Base-by-base conservation (phyloP, 2,797 vertebrate species). In the Sebastes wilsoni region DNA sequence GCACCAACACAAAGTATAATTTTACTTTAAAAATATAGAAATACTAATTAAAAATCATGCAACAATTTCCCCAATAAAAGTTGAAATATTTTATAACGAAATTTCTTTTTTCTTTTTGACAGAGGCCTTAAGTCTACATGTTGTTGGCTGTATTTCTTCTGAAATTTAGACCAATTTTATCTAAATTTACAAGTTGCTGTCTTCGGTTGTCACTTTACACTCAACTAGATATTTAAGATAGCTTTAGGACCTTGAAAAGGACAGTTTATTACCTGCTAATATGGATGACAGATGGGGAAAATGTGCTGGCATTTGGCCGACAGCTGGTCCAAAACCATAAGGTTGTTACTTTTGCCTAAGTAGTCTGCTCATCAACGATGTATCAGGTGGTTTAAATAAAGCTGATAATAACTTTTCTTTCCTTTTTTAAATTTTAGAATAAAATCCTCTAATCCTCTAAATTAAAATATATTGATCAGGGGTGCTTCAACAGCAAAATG, bases 281-380 rank as follows among this genome's bases (percentile, higher is more conserved):
- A 42, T 56, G 25, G 55, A 27, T 10, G 13, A 10, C 8, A 58
- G 55, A 56, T 20, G 10, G 6, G 4, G 22, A 56, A 13, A 56
- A 25, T 56, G 3, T 0, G 11, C 12, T 42, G 14, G 14, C 38
- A 42, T 0, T 49, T 49, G 16, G 1, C 16, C 6, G 8, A 49
- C 66, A 55, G 49, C 49, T 69, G 14, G 49, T 34, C 28, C 30
- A 36, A 56, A 36, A 69, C 16, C 3, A 56, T 49, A 25, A 25
- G 67, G n/a, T 18, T 34, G 27, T 69, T 69, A 55, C 46, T 49
- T 20, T 49, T 20, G 18, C 49, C 49, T n/a, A 52, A 52, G 49
- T 52, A 52, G 20, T 52, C 20, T 52, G 49, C 42, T 52, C 49
- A 14, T 60, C 4, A 52, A 18, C 22, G 5, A 49, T 13, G 25